phyloP scores from a whole-genome alignment of 2,113 vertebrate genomes.

The Upupa epops region DNA sequence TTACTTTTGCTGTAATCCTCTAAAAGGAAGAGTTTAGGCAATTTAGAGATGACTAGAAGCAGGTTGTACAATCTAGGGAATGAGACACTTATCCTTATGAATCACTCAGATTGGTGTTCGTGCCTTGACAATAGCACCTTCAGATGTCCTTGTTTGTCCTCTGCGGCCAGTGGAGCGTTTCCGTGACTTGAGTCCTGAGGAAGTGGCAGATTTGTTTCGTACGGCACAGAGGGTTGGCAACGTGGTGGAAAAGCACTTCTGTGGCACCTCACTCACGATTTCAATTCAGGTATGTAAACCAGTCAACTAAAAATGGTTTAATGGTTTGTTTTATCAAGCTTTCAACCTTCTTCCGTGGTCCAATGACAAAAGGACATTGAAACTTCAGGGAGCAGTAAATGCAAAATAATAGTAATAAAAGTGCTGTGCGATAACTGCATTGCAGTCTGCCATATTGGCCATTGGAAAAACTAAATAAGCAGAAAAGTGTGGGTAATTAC shows the following conservation, averaged over 20 bases:
- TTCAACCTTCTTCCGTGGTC: background rate
- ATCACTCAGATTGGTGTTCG: background rate
- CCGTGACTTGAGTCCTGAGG: conserved; percentile 82
- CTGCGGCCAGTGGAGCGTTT: conserved; percentile 85
- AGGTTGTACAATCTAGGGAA: background rate
- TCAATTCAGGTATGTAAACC: conserved; percentile 81
- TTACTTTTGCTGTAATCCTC: background rate
- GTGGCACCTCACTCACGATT: conserved; percentile 86
- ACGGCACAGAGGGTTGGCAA: conserved; percentile 80
- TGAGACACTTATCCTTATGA: background rate
- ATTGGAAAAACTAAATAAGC: background rate
- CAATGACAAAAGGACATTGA: background rate
- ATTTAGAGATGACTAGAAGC: background rate
- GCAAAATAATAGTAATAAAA: background rate
- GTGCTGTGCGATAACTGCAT: background rate
- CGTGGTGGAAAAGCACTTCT: conserved; percentile 86
- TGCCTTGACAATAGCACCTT: conserved; percentile 71
- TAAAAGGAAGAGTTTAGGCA: background rate
- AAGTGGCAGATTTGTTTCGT: conserved; percentile 85
- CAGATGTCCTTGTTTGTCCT: conserved; percentile 91
- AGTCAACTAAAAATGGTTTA: background rate
- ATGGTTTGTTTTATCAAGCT: conserved; percentile 11
- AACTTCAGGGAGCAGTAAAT: background rate
- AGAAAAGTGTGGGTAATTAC: background rate
- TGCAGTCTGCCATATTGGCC: background rate